phyloP scores from a whole-genome alignment of 2,888 invertebrate species.

The Ormia ochracea region DNA sequence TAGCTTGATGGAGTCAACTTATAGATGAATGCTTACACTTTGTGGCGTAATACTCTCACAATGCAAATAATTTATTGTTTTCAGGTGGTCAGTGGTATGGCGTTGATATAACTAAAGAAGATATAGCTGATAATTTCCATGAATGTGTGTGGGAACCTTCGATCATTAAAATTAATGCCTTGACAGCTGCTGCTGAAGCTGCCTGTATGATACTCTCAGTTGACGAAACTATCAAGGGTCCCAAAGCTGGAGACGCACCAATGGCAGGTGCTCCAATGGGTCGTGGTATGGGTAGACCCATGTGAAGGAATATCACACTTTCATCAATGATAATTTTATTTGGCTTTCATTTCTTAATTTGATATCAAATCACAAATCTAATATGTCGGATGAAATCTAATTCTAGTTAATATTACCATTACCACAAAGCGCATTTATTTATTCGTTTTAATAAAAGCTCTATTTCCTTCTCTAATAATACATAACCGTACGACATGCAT shows the following conservation, averaged over 20 bases:
- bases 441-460: constrained; percentile 10
- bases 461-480: constrained; percentile 16
- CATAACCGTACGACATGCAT: neutral
- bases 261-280: constrained; percentile 79
- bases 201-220: constrained; percentile 96
- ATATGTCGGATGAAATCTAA: constrained; percentile 22
- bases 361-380: neutral
- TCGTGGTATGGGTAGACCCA: constrained; percentile 87
- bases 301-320: constrained; percentile 72
- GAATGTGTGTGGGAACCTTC: constrained; percentile 99
- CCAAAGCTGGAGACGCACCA: constrained; percentile 78
- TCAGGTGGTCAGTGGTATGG: constrained; percentile 93
- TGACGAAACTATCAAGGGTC: constrained; percentile 98
- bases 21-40: too few species aligned
- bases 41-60: too few species aligned
- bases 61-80: too few species aligned
- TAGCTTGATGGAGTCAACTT: too few species aligned
- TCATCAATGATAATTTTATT: constrained; percentile 60
- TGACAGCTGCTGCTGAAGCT: constrained; percentile 97
- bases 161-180: constrained; percentile 95
- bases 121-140: constrained; percentile 94
- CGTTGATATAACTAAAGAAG: constrained; percentile 95
- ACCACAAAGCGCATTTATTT: constrained; percentile 46
- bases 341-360: constrained; percentile 15
- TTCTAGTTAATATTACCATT: constrained; percentile 15